Evolutionary conservation across 1,140 invertebrate genomes (phyloP).

Genomic region (Physella acuta): DNA sequence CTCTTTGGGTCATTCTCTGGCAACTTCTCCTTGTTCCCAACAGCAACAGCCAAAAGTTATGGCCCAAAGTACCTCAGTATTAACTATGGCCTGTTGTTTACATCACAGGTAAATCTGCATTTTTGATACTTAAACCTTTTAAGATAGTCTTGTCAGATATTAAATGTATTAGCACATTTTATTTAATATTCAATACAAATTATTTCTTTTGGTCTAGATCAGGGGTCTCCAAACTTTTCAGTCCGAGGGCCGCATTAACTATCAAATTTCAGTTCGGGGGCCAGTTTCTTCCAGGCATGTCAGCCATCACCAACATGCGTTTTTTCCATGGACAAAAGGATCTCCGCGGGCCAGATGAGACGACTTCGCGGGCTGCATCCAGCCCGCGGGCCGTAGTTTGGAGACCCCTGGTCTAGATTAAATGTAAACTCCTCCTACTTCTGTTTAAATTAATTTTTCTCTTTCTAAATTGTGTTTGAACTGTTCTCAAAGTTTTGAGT

Average conservation of each 20-base stretch:
- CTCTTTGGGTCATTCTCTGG: conserved; percentile 47
- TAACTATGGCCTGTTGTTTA: conserved; percentile 49
- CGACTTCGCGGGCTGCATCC: too few species aligned
- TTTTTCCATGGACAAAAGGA: too few species aligned
- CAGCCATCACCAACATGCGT: too few species aligned
- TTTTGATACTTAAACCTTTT: neutral
- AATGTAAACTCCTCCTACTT: too few species aligned
- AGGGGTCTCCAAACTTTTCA: too few species aligned
- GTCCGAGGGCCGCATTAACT: too few species aligned
- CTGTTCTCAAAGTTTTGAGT: too few species aligned
- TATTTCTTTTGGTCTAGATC: too few species aligned
- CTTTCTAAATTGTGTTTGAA: neutral
- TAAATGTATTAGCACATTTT: neutral
- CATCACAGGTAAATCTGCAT: conserved; percentile 38
- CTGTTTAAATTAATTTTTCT: neutral
- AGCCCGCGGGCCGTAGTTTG: too few species aligned
- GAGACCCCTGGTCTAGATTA: too few species aligned
- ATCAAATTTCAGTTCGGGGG: too few species aligned
- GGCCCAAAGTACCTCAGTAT: conserved; percentile 36
- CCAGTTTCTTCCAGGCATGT: neutral
- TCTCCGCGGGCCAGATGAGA: too few species aligned
- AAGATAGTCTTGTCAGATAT: neutral
- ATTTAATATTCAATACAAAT: neutral
- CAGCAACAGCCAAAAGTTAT: conserved; percentile 39
- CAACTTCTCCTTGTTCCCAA: conserved; percentile 45